A percentile compares a stretch with the other conserved stretches of the same genome.
These are phyloP conservation scores for Spodoptera picta DNA, from an alignment of 2,888 invertebrate species.

Conservation along the genomic window DNA sequence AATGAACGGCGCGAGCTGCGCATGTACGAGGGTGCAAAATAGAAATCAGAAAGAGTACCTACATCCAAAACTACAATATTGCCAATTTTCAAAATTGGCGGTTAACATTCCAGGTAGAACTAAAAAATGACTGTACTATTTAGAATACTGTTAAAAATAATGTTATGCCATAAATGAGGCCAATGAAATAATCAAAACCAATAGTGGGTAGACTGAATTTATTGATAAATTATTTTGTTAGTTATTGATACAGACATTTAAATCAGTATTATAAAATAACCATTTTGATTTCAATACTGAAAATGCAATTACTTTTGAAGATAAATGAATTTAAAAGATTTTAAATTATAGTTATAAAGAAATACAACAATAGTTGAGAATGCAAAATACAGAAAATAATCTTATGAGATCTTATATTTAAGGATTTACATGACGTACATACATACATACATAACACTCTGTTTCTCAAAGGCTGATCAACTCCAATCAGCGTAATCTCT, in stretches of 20 bases:
- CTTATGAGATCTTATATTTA: conserved; percentile 49
- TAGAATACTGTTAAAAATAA: too few relatives aligned
- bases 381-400: conserved; percentile 29
- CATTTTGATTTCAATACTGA: conserved; percentile 11
- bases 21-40: too few relatives aligned
- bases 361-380: conserved; percentile 10
- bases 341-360: conserved; percentile 9
- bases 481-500: too few relatives aligned
- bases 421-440: conserved; percentile 48
- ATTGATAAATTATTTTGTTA: conserved; percentile 31
- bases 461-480: too few relatives aligned
- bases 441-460: conserved; percentile 25
- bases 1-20: too few relatives aligned
- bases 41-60: too few relatives aligned
- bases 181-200: background rate
- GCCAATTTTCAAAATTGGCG: too few relatives aligned
- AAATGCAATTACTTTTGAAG: conserved; percentile 4
- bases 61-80: too few relatives aligned
- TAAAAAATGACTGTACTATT: too few relatives aligned
- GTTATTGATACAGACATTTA: conserved; percentile 39
- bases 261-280: conserved; percentile 21
- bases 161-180: too few relatives aligned
- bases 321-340: conserved; percentile 1
- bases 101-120: too few relatives aligned
- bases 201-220: conserved; percentile 28